A percentile compares a stretch with the other conserved stretches of the same genome.
These are phyloP conservation scores for Psilopogon haemacephalus DNA, from an alignment of 2,113 vertebrate genomes.

Conservation along the genomic window DNA sequence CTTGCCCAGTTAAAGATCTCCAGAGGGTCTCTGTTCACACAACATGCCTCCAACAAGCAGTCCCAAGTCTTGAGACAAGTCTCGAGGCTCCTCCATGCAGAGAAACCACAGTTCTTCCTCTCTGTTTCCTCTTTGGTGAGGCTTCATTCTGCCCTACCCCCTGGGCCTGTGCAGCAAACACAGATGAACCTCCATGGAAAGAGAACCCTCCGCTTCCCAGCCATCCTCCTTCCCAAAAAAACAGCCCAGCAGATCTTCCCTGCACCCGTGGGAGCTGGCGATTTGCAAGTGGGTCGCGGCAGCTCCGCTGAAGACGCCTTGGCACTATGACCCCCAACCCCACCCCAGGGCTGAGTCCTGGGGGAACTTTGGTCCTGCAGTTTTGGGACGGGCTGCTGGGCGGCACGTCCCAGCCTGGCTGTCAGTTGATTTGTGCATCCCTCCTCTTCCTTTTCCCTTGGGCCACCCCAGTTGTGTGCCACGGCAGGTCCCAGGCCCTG, in stretches of 20 bases:
- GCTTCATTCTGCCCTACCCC: not conserved
- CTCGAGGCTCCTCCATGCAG: not conserved
- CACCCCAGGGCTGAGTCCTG: conserved; percentile 73
- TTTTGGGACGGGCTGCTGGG: conserved; percentile 87
- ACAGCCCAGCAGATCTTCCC: not conserved
- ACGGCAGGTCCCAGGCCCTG: not conserved
- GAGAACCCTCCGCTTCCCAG: not conserved
- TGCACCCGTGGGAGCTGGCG: not conserved
- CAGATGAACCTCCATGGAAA: not conserved
- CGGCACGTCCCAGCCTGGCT: conserved; percentile 78
- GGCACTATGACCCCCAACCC: conserved; percentile 71
- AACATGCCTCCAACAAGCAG: not conserved
- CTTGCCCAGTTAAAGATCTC: conserved; percentile 56
- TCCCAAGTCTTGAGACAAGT: not conserved
- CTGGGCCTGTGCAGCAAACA: not conserved
- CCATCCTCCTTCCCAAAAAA: not conserved
- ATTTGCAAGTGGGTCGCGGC: conserved; percentile 55
- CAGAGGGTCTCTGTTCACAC: conserved; percentile 9
- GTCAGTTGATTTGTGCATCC: conserved; percentile 38
- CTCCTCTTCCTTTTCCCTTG: not conserved
- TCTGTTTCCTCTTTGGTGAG: not conserved
- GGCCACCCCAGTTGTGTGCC: not conserved
- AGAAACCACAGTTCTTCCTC: not conserved
- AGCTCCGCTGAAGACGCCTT: conserved; percentile 58
- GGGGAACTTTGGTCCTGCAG: conserved; percentile 75